Base-by-base conservation (phyloP, 2,113 vertebrate species). In the Ceuthmochares aereus region DNA sequence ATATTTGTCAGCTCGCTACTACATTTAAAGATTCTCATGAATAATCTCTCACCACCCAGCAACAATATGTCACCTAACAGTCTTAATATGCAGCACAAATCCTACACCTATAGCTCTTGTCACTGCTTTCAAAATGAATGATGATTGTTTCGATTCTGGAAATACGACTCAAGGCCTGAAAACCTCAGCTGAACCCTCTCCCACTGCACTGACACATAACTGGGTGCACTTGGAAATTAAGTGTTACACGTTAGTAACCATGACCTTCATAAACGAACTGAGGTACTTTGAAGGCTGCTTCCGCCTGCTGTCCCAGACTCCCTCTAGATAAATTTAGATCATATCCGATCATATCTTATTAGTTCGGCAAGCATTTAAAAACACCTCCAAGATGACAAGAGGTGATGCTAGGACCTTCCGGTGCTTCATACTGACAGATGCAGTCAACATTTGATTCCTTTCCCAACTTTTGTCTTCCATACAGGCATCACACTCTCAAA, bases 21-120 rank as follows among this genome's bases (percentile, higher is more conserved):
- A 67, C 76, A 69, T 70, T 92, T 89, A 70, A 79, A 86, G 79
- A 76, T 36, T 42, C 76, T 80, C 82, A 94, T 83, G 90, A 95
- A 95, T 94, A 93, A 96, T 94, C 64, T 93, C 92, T 91, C 84
- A 93, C 81, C 95, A 68, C 94, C 73, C 94, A 86, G 59, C 69
- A 89, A 87, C 79, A 90, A 83, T 62, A 80, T 70, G 81, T 63
- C 87, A 95, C 9, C 45, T 58, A 47, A 54, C 75, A 47, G 23
- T 70, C 90, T 86, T 75, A 77, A 56, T 56, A 68, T 12, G 76
- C 9, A 75, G 34, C 73, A 60, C 0, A 0, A 87, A 85, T 89
- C 83, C 75, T 74, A 84, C 90, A 74, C 76, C 75, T 80, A 37
- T 23, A 80, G 83, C 15, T 88, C 86, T 4, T 69, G 56, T 74